Percentiles rank a stretch among this genome's conserved stretches.
These are phyloP conservation scores for Tryphoninae sp. DNA, from an alignment of 2,888 invertebrate genomes.

Conservation along the genomic window DNA sequence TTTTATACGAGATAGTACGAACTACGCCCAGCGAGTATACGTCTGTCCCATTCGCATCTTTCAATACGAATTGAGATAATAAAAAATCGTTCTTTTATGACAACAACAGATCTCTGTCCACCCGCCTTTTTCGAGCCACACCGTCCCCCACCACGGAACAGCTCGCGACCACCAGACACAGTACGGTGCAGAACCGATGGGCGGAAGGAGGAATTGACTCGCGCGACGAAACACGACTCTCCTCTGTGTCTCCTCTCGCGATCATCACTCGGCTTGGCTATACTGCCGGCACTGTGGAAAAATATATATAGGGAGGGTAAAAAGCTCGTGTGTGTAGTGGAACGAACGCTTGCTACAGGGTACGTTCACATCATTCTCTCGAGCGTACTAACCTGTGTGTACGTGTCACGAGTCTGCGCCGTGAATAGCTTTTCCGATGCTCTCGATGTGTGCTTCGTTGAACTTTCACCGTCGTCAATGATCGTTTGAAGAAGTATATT, in stretches of 20 bases:
- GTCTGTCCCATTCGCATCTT: constrained; percentile 4
- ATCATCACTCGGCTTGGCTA: constrained; percentile 7
- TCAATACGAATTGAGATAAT: constrained; percentile 3
- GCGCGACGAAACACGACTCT: background rate
- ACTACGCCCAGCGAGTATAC: constrained; percentile 29
- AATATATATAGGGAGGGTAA: background rate
- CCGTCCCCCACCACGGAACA: background rate
- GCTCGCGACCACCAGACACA: constrained; percentile 10
- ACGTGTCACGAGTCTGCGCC: constrained; percentile 31
- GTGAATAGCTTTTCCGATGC: constrained; percentile 27
- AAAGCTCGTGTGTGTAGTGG: background rate
- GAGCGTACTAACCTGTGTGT: background rate
- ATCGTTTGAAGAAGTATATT: too few relatives aligned
- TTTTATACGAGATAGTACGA: constrained; percentile 8
- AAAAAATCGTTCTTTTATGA: constrained; percentile 18
- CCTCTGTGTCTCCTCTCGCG: background rate
- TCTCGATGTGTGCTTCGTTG: background rate
- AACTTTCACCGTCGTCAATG: background rate
- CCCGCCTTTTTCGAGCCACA: background rate
- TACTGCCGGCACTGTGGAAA: constrained; percentile 6
- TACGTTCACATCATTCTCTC: background rate
- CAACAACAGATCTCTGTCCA: constrained; percentile 4
- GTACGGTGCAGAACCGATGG: background rate
- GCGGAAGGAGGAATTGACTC: constrained; percentile 37
- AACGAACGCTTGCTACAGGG: background rate